Percentiles rank a stretch among this genome's conserved stretches.
Conservation (phyloP, 2,113 vertebrate genomes). For the Takifugu flavidus region DNA sequence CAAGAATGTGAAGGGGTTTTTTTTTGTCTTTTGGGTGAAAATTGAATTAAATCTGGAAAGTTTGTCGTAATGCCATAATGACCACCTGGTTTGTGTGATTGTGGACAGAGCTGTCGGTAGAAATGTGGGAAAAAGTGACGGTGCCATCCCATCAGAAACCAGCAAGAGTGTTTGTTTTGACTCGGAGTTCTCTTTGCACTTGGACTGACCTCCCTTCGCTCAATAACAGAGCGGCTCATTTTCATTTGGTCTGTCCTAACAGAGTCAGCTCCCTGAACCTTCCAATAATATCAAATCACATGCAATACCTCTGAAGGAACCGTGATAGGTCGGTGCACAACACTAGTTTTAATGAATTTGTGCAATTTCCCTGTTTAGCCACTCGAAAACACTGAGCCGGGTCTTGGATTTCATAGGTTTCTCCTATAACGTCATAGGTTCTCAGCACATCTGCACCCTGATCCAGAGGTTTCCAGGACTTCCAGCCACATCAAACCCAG, state of each 20-base stretch:
- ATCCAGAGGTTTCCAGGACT: slow-evolving; percentile 46
- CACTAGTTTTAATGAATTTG: not conserved
- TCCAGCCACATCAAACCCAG: slow-evolving; percentile 64
- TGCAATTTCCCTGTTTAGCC: not conserved
- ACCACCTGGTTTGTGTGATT: slow-evolving; percentile 52
- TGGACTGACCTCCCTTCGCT: slow-evolving; percentile 67
- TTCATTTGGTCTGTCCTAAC: slow-evolving; percentile 37
- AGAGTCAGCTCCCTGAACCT: slow-evolving; percentile 49
- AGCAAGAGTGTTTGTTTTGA: slow-evolving; percentile 71
- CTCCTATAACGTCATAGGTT: slow-evolving; percentile 30
- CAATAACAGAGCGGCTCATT: slow-evolving; percentile 48
- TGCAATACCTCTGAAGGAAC: slow-evolving; percentile 15
- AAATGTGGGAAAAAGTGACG: slow-evolving; percentile 60
- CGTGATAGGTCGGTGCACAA: not conserved
- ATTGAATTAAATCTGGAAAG: slow-evolving; percentile 49
- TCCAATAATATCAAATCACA: slow-evolving; percentile 28
- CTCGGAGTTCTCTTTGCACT: slow-evolving; percentile 70
- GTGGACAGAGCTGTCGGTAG: slow-evolving; percentile 48
- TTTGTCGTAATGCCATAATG: slow-evolving; percentile 38
- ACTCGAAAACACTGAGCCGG: not conserved
- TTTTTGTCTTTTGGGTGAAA: slow-evolving; percentile 28
- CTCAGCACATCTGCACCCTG: slow-evolving; percentile 33
- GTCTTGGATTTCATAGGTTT: slow-evolving; percentile 17
- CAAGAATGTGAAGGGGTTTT: slow-evolving; percentile 7
- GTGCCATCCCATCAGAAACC: slow-evolving; percentile 62